A percentile compares a stretch with the other conserved stretches of the same genome.
Conservation (phyloP, 2,797 vertebrate genomes). For the Cossypha niveicapilla region DNA sequence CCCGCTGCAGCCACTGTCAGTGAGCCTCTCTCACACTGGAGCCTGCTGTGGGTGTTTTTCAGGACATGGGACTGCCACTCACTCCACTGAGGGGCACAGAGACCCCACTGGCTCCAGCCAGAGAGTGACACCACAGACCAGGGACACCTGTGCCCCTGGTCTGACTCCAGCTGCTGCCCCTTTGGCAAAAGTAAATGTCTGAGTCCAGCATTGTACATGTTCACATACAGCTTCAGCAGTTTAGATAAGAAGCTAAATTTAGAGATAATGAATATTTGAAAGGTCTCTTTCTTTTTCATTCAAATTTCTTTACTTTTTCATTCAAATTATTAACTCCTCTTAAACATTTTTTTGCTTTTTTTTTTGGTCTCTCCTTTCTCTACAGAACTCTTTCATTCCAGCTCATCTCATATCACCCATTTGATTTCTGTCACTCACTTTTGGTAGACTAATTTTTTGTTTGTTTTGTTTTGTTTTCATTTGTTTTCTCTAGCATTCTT, state of each 20-base stretch:
- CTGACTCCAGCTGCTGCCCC: not conserved
- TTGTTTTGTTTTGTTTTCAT: not conserved
- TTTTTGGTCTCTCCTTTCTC: not conserved
- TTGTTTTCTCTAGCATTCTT: not conserved
- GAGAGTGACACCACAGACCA: not conserved
- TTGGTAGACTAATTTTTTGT: not conserved
- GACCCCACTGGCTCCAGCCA: not conserved
- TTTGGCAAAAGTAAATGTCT: not conserved
- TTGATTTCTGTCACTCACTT: not conserved
- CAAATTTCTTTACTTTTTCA: not conserved
- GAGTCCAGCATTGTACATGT: not conserved
- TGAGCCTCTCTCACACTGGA: not conserved
- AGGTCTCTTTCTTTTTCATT: not conserved
- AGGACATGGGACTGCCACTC: not conserved
- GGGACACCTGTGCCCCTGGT: accelerated
- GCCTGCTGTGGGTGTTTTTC: not conserved
- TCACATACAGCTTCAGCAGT: accelerated
- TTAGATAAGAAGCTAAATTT: not conserved
- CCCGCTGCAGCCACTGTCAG: accelerated
- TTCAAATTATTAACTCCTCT: not conserved
- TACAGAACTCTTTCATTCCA: not conserved
- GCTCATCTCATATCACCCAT: not conserved
- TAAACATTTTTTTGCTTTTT: not conserved
- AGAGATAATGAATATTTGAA: not conserved
- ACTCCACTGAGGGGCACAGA: not conserved